A percentile compares a stretch with the other conserved stretches of the same genome.
phyloP scores from a whole-genome alignment of 2,888 invertebrate species.

The Spialia ferax region DNA sequence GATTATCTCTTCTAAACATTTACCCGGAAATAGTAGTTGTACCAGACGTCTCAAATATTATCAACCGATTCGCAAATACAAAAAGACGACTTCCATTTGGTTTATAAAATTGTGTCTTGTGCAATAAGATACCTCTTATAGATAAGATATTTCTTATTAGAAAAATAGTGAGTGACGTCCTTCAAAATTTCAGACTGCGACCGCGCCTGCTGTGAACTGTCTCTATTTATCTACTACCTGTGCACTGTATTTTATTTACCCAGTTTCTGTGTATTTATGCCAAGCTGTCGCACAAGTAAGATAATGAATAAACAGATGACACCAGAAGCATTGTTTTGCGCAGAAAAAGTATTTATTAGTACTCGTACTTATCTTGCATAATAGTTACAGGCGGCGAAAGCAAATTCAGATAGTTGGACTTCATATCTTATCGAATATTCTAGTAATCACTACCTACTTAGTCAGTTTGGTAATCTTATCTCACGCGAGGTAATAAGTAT shows the following conservation, averaged over 20 bases:
- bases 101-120: no score
- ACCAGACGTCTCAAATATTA: no score
- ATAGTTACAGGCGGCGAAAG: background rate
- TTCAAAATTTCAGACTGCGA: no score
- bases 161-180: no score
- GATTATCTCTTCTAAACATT: no score
- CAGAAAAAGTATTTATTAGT: no score
- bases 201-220: no score
- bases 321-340: background rate
- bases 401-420: background rate
- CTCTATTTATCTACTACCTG: background rate
- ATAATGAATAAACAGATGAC: background rate
- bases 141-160: no score
- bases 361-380: conserved; percentile 11
- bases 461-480: conserved; percentile 8
- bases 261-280: background rate
- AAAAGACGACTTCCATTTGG: no score
- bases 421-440: background rate
- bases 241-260: background rate
- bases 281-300: background rate
- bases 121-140: no score
- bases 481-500: conserved; percentile 9
- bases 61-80: no score
- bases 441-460: background rate
- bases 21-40: no score